A percentile compares a stretch with the other conserved stretches of the same genome.
phyloP scores from a whole-genome alignment of 2,888 invertebrate species.

The Nematopogon swammerdamellus region DNA sequence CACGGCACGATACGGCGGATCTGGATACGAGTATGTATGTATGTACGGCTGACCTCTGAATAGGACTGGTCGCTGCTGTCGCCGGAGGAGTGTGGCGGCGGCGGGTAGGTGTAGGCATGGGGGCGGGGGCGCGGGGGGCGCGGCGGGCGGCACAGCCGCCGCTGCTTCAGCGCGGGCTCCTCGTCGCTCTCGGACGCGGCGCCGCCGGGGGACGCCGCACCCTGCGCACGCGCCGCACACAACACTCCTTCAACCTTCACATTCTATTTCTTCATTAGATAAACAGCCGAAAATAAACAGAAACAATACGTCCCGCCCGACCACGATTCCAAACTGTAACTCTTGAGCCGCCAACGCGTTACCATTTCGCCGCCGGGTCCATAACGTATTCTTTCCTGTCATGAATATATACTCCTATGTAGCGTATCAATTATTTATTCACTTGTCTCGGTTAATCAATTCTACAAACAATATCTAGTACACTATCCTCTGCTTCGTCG shows the following conservation, averaged over 20 bases:
- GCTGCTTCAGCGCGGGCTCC: conserved; percentile 73
- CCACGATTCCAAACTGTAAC: too few species aligned
- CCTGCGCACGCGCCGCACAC: conserved; percentile 40
- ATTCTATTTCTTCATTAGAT: conserved; percentile 3
- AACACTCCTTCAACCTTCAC: too few species aligned
- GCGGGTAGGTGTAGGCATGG: conserved; percentile 21
- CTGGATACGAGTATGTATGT: too few species aligned
- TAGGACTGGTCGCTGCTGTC: conserved; percentile 41
- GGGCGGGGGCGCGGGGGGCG: conserved; percentile 12
- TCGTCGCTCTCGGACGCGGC: conserved; percentile 68
- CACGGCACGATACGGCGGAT: too few species aligned
- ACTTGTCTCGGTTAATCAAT: too few species aligned
- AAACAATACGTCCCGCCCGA: conserved; percentile 2
- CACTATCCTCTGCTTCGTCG: too few species aligned
- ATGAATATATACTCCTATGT: too few species aligned
- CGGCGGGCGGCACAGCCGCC: conserved; percentile 56
- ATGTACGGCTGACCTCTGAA: conserved; percentile 29
- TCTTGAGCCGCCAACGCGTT: too few species aligned
- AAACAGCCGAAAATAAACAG: conserved; percentile 6
- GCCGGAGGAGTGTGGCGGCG: conserved; percentile 29
- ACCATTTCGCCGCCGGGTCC: too few species aligned
- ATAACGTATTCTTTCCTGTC: too few species aligned
- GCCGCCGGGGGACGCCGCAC: conserved; percentile 43
- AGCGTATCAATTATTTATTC: too few species aligned
- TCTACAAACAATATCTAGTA: too few species aligned